phyloP scores from a whole-genome alignment of 2,113 vertebrate genomes.

The Synodontis membranacea region DNA sequence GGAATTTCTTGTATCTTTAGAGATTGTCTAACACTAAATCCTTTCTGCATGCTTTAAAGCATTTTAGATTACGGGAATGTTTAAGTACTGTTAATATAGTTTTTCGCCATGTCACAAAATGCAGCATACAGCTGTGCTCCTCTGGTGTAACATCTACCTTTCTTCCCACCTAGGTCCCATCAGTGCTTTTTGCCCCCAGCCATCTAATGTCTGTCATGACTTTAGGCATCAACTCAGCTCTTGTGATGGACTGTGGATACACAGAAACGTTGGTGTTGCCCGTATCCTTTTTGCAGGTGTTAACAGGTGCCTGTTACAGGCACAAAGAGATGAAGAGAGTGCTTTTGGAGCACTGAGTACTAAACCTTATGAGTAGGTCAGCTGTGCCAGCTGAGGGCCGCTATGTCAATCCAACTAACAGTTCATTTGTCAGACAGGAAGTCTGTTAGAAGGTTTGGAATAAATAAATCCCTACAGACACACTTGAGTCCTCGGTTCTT shows the following conservation, averaged over 20 bases:
- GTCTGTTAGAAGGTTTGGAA: not conserved
- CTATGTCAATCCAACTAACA: not conserved
- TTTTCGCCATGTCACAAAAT: not conserved
- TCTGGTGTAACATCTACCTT: not conserved
- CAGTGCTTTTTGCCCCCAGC: conserved; percentile 92
- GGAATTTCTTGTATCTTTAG: not conserved
- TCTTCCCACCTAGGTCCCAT: conserved; percentile 81
- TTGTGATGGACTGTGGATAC: conserved; percentile 96
- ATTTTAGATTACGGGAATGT: not conserved
- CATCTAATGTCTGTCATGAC: conserved; percentile 96
- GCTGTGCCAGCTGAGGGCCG: not conserved
- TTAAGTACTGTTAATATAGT: not conserved
- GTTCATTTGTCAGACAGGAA: not conserved
- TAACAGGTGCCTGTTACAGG: no score
- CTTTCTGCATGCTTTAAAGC: not conserved
- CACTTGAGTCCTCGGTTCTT: not conserved
- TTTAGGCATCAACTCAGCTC: conserved; percentile 91
- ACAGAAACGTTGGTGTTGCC: conserved; percentile 92
- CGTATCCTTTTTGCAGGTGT: conserved; percentile 80
- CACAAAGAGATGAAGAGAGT: not conserved
- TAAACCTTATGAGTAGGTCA: not conserved
- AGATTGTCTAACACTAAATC: not conserved
- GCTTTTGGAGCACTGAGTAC: not conserved
- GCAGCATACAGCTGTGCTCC: not conserved
- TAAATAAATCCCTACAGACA: not conserved